Conservation (phyloP, 2,797 vertebrate species). For the Cephalopachus bancanus region DNA sequence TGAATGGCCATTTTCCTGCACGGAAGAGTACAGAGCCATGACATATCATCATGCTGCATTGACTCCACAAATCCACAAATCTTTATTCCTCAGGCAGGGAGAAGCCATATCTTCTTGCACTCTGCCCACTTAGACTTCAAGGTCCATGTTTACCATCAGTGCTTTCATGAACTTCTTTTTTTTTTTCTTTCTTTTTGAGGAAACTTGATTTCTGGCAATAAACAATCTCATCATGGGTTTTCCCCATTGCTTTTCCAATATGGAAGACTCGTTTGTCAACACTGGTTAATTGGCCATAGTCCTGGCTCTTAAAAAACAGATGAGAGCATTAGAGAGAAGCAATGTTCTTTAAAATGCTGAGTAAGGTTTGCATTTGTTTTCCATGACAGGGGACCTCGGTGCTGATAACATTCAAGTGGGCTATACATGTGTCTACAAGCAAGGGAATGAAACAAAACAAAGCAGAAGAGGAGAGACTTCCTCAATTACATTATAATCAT, state of each 20-base stretch:
- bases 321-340: not conserved
- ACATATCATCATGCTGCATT: not conserved
- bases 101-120: not conserved
- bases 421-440: rapidly evolving
- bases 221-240: not conserved
- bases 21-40: not conserved
- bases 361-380: not conserved
- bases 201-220: not conserved
- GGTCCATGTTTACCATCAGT: not conserved
- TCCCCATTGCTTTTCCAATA: not conserved
- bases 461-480: not conserved
- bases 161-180: not conserved
- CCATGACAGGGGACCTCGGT: not conserved
- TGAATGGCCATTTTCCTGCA: not conserved
- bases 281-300: not conserved
- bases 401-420: not conserved
- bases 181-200: not conserved
- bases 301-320: not conserved
- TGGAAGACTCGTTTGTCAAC: not conserved
- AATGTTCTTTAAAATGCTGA: not conserved
- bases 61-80: not conserved
- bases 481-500: not conserved
- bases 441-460: not conserved
- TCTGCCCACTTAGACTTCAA: not conserved
- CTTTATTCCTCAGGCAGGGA: not conserved